Evolutionary conservation across 2,113 vertebrate species (phyloP).

Genomic region (Cottus gobio): DNA sequence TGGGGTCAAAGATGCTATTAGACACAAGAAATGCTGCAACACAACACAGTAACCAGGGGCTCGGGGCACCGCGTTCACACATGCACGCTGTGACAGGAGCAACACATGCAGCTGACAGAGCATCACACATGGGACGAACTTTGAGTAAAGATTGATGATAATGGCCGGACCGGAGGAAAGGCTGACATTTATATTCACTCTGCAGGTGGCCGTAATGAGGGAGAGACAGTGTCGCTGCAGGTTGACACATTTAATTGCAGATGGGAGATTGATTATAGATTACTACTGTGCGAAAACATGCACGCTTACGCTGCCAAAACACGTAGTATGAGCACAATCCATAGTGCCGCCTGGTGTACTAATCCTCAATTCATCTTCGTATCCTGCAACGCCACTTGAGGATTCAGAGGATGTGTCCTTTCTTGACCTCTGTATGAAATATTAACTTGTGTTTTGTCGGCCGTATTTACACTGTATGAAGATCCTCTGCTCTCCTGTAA

Average conservation of each 20-base stretch:
- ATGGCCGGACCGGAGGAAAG: constrained; percentile 17
- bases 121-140: constrained; percentile 48
- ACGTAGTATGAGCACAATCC: constrained; percentile 7
- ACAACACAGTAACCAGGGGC: background rate
- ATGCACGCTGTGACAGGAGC: constrained; percentile 23
- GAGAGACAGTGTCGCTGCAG: constrained; percentile 36
- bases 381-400: constrained; percentile 8
- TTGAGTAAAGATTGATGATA: constrained; percentile 66
- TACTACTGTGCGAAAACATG: constrained; percentile 8
- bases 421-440: constrained; percentile 20
- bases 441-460: constrained; percentile 30
- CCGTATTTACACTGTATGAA: constrained; percentile 54
- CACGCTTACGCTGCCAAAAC: background rate
- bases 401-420: constrained; percentile 60
- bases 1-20: constrained; percentile 60
- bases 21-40: constrained; percentile 15
- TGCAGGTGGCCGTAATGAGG: constrained; percentile 38
- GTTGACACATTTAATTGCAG: constrained; percentile 38
- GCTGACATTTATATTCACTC: constrained; percentile 46
- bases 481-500: constrained; percentile 29
- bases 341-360: constrained; percentile 12
- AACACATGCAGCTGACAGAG: constrained; percentile 34
- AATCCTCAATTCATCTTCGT: constrained; percentile 5
- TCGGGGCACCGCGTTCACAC: constrained; percentile 12
- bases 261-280: constrained; percentile 44